phyloP scores from a whole-genome alignment of 1,140 invertebrate genomes.

The Drosophila parvula region DNA sequence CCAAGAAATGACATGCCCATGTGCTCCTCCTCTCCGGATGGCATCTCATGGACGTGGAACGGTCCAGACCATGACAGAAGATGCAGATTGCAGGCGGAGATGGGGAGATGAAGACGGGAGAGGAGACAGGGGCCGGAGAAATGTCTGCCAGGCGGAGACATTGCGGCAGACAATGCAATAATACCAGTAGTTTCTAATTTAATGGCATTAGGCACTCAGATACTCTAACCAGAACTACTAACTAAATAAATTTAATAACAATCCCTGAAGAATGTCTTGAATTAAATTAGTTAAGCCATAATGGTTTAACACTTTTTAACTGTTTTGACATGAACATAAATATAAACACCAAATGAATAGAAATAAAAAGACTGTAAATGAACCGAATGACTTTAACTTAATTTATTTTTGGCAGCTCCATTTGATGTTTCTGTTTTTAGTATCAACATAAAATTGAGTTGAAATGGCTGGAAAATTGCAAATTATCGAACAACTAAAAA shows the following conservation, averaged over 20 bases:
- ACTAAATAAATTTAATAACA: not conserved
- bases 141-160: slow-evolving; percentile 69
- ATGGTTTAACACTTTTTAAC: not conserved
- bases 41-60: slow-evolving; percentile 36
- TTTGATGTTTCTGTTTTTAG: not conserved
- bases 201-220: not conserved
- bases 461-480: not conserved
- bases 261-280: not conserved
- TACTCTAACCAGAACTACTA: slow-evolving; percentile 4
- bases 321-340: not conserved
- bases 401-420: not conserved
- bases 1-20: slow-evolving; percentile 78
- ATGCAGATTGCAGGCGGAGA: slow-evolving; percentile 21
- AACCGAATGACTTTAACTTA: not conserved
- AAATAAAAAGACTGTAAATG: not conserved
- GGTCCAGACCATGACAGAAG: slow-evolving; percentile 33
- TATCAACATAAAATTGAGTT: slow-evolving; percentile 10
- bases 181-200: slow-evolving; percentile 20
- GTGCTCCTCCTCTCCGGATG: slow-evolving; percentile 47
- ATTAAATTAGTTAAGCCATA: not conserved
- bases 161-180: slow-evolving; percentile 78
- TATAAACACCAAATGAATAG: slow-evolving; percentile 5
- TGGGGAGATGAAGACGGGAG: slow-evolving; percentile 28
- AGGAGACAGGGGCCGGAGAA: slow-evolving; percentile 16
- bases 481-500: not conserved